Conservation (phyloP, 2,888 invertebrate genomes). For the Polydrusus pterygomalis region DNA sequence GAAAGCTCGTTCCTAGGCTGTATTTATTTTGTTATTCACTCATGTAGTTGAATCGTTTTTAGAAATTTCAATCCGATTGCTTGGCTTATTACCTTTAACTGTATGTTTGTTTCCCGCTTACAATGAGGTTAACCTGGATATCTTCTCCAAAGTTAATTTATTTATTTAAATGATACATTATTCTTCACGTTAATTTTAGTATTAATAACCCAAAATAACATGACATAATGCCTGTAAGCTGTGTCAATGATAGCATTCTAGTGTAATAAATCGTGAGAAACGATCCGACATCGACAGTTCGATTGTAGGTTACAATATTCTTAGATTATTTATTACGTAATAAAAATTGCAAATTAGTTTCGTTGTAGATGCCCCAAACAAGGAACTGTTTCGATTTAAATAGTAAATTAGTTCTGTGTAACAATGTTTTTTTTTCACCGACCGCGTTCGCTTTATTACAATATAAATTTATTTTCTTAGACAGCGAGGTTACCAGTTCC, state of each 20-base stretch:
- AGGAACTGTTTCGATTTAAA: constrained; percentile 7
- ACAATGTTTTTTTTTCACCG: not conserved
- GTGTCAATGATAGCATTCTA: not conserved
- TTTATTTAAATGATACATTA: too few species aligned
- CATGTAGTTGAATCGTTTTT: too few species aligned
- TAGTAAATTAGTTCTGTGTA: constrained; percentile 10
- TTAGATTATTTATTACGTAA: constrained; percentile 1
- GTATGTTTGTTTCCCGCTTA: too few species aligned
- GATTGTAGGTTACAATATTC: constrained; percentile 1
- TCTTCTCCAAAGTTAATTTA: too few species aligned
- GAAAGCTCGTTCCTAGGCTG: too few species aligned
- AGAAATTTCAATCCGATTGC: too few species aligned
- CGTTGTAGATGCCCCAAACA: not conserved
- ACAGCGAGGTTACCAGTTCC: not conserved
- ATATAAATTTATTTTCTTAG: constrained; percentile 9
- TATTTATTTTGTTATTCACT: too few species aligned
- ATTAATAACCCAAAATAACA: too few species aligned
- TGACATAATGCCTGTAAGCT: too few species aligned
- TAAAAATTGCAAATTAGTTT: not conserved
- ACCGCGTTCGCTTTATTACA: not conserved
- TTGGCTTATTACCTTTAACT: too few species aligned
- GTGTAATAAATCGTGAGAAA: not conserved
- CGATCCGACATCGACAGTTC: not conserved
- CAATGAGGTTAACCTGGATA: too few species aligned
- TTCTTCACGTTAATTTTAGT: too few species aligned